phyloP scores from a whole-genome alignment of 1,140 invertebrate species.

The Eufriesea mexicana region DNA sequence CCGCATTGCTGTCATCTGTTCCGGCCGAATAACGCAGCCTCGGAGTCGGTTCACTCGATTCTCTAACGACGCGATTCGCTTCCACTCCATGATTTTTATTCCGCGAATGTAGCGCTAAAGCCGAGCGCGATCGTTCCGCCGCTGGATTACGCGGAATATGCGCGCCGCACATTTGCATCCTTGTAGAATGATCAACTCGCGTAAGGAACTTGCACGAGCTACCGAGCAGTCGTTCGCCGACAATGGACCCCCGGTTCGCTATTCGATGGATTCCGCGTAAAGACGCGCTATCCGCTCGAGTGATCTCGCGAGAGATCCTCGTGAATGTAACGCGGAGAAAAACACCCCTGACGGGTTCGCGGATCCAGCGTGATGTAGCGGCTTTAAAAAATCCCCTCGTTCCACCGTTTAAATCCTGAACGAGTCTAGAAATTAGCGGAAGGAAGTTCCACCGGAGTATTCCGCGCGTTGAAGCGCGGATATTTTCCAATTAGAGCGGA shows the following conservation, averaged over 20 bases:
- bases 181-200: background rate
- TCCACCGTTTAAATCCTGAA: background rate
- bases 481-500: background rate
- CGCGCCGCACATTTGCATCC: background rate
- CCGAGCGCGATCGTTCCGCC: too few relatives aligned
- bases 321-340: too few relatives aligned
- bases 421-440: background rate
- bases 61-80: conserved; percentile 37
- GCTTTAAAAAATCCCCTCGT: too few relatives aligned
- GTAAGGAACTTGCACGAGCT: too few relatives aligned
- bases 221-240: too few relatives aligned
- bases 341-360: too few relatives aligned
- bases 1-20: conserved; percentile 41
- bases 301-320: too few relatives aligned
- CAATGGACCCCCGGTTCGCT: too few relatives aligned
- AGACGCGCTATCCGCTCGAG: too few relatives aligned
- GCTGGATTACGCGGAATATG: background rate
- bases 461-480: too few relatives aligned
- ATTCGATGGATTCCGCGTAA: too few relatives aligned
- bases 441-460: background rate
- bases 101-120: conserved; percentile 13
- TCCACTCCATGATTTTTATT: conserved; percentile 40
- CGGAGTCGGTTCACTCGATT: conserved; percentile 19
- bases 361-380: too few relatives aligned
- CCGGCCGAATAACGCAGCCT: conserved; percentile 14